Conservation (phyloP, 1,140 invertebrate species). For the Cotesia typhae region DNA sequence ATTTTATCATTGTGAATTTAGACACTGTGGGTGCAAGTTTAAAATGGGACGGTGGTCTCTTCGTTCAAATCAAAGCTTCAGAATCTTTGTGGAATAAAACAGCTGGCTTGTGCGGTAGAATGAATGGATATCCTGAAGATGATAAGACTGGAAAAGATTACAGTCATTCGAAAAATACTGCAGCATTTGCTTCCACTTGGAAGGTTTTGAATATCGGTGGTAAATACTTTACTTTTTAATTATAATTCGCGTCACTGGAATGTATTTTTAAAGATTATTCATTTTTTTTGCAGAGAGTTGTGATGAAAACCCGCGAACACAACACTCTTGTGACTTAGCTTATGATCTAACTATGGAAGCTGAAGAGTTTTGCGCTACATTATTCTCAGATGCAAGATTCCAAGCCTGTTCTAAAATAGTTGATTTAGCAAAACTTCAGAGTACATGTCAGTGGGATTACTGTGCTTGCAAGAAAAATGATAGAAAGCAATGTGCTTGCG, state of each 20-base stretch:
- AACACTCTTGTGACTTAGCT: constrained; percentile 62
- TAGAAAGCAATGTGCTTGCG: constrained; percentile 76
- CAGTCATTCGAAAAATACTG: constrained; percentile 59
- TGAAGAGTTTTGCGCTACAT: constrained; percentile 69
- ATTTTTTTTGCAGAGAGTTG: constrained; percentile 69
- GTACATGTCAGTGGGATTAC: constrained; percentile 81
- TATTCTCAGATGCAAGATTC: constrained; percentile 73
- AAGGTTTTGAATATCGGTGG: constrained; percentile 72
- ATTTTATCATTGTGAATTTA: constrained; percentile 73
- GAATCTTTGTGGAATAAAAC: constrained; percentile 80
- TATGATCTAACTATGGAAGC: constrained; percentile 65
- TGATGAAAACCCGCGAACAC: constrained; percentile 66
- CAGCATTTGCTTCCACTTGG: constrained; percentile 74
- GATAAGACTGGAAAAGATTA: constrained; percentile 75
- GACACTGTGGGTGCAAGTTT: constrained; percentile 75
- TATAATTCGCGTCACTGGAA: constrained; percentile 8
- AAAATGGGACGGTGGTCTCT: constrained; percentile 74
- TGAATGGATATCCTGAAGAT: constrained; percentile 76
- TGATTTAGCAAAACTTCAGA: constrained; percentile 66
- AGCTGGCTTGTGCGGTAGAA: constrained; percentile 80
- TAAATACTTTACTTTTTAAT: constrained; percentile 51
- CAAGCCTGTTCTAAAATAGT: constrained; percentile 71
- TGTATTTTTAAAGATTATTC: constrained; percentile 32
- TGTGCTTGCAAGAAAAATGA: constrained; percentile 72
- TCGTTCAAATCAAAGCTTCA: constrained; percentile 72